A percentile compares a stretch with the other conserved stretches of the same genome.
Conservation (phyloP, 2,113 vertebrate species). For the Calyptommatus sinebrachiatus region DNA sequence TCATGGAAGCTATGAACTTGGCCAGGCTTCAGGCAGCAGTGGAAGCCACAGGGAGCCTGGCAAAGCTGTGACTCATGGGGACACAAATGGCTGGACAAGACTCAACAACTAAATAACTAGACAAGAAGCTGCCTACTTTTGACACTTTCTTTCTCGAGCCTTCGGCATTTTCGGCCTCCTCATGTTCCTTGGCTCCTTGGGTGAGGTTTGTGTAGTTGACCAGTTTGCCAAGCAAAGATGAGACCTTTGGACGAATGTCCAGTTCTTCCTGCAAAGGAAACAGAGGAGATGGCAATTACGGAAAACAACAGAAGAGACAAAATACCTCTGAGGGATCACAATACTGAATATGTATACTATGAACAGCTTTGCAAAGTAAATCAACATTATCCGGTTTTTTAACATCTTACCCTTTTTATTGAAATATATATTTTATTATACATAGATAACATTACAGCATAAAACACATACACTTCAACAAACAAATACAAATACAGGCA, state of each 20-base stretch:
- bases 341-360: no score
- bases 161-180: slow-evolving; percentile 88
- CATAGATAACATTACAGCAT: no score
- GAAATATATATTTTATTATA: no score
- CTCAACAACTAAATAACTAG: accelerated
- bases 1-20: no score
- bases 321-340: background rate
- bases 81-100: background rate
- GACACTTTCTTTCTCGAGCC: slow-evolving; percentile 79
- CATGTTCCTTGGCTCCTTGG: slow-evolving; percentile 95
- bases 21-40: no score
- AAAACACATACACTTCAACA: no score
- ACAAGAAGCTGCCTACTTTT: slow-evolving; percentile 77
- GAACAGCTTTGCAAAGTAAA: background rate
- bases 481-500: no score
- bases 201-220: slow-evolving; percentile 97
- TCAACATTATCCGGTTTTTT: background rate
- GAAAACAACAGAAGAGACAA: background rate
- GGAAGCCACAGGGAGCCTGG: no score
- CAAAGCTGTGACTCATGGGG: background rate
- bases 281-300: background rate
- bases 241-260: slow-evolving; percentile 96
- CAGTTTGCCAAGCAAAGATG: slow-evolving; percentile 92
- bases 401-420: no score
- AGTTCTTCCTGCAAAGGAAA: slow-evolving; percentile 85